Evolutionary conservation across 2,797 vertebrate species (phyloP).

Genomic region (Chelonia mydas): DNA sequence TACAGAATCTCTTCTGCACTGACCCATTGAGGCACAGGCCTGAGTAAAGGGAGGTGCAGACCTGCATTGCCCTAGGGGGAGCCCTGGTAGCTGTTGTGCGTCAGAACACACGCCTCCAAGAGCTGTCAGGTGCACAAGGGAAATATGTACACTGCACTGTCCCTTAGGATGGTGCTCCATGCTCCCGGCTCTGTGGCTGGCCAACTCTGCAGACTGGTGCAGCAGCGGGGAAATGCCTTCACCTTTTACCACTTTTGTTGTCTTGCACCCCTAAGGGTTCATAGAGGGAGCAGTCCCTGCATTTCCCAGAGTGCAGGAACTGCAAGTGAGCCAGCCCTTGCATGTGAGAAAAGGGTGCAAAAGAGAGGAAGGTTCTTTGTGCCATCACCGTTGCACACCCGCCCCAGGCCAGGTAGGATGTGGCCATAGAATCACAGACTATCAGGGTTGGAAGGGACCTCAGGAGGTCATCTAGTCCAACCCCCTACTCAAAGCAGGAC

Average conservation of each 20-base stretch:
- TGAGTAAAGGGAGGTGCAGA: neutral
- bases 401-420: neutral
- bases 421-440: too few species aligned
- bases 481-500: too few species aligned
- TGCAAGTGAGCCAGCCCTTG: neutral
- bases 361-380: neutral
- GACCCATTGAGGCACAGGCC: neutral
- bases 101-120: neutral
- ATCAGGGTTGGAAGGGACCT: too few species aligned
- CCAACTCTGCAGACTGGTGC: neutral
- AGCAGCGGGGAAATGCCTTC: neutral
- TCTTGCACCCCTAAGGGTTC: fast-evolving
- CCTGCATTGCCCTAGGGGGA: neutral
- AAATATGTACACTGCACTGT: neutral
- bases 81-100: neutral
- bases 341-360: neutral
- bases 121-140: fast-evolving
- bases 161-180: neutral
- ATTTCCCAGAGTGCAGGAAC: neutral
- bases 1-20: neutral
- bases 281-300: fast-evolving
- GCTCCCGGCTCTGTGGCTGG: neutral
- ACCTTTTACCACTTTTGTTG: neutral
- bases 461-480: too few species aligned
- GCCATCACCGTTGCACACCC: neutral